Base-by-base conservation (phyloP, 2,113 vertebrate genomes). In the Aptenodytes forsteri region DNA sequence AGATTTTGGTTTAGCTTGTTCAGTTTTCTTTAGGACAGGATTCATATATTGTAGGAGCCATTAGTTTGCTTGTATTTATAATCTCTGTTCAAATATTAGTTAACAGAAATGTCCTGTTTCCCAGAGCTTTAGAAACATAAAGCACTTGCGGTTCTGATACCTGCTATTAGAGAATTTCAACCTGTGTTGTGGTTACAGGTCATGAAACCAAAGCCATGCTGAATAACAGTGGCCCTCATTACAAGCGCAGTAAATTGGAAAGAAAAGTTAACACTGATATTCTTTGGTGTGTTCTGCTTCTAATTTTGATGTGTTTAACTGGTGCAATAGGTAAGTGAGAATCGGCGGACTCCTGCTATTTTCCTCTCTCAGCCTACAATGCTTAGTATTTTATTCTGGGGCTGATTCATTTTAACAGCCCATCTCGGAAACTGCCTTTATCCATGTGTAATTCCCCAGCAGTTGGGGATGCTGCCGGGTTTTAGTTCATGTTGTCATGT, bases 171-270 rank as follows among this genome's bases (percentile, higher is more conserved):
- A 56, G 72, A 61, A 85, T 75, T 91, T 46, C 55, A 55, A 2
- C 12, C 5, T 84, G 8, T 46, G 9, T 26, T 93, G 25, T 89
- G 62, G 32, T 83, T 94, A 32, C 81, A 99, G 99, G 99, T 84
- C 99, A 99, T 96, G 99, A 99, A 97, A 99, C 99, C 75, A 99
- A 99, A 98, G 99, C 99, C 19, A 99, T 99, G 99, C 98, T 99
- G 98, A 99, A 99, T 98, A 99, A 99, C 96, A 99, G 98, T 0
- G 99, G 99, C 2, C 99, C 99, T 2, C 98, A 99, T 78, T 99
- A 99, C 64, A 99, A 99, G 49, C 98, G 99, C 70, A 99, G 99
- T 96, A 98, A 98, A 94, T 95, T 99, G 96, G 99, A 99, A 96
- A 98, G 98, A 85, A 98, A 94, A 85, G 98, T 99, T 47, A 99